Evolutionary conservation across 2,797 vertebrate genomes (phyloP).

Genomic region (Betta splendens): DNA sequence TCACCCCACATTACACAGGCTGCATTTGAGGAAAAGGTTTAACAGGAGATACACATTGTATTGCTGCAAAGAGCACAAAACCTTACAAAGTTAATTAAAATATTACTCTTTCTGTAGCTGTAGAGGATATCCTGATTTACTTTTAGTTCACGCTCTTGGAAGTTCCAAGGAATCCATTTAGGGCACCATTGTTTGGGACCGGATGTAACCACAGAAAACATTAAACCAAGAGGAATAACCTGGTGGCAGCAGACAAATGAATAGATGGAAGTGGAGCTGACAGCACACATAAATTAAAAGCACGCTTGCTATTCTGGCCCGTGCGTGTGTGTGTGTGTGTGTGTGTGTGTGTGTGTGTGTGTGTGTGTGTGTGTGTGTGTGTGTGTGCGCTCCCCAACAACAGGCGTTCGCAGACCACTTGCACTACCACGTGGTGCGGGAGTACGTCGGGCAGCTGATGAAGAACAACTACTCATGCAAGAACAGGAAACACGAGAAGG

Average conservation of each 20-base stretch:
- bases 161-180: slow-evolving; percentile 7
- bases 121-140: slow-evolving; percentile 31
- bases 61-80: too few relatives aligned
- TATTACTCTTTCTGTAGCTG: too few relatives aligned
- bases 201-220: slow-evolving; percentile 5
- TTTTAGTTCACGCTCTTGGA: neutral
- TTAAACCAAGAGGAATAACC: neutral
- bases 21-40: too few relatives aligned
- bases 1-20: neutral
- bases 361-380: slow-evolving; percentile 20
- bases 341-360: slow-evolving; percentile 8
- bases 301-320: slow-evolving; percentile 16
- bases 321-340: slow-evolving; percentile 6
- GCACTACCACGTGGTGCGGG: slow-evolving; percentile 82
- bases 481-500: slow-evolving; percentile 73
- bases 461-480: slow-evolving; percentile 79
- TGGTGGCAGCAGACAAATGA: neutral
- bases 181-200: slow-evolving; percentile 37
- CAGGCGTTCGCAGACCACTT: slow-evolving; percentile 81
- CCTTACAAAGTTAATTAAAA: too few relatives aligned
- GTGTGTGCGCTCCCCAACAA: slow-evolving; percentile 28
- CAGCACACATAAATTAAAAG: neutral
- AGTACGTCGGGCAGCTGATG: slow-evolving; percentile 86
- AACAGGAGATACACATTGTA: too few relatives aligned
- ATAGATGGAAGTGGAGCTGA: slow-evolving; percentile 47